Conservation (phyloP, 2,113 vertebrate species). For the Microcebus ravelobensis region DNA sequence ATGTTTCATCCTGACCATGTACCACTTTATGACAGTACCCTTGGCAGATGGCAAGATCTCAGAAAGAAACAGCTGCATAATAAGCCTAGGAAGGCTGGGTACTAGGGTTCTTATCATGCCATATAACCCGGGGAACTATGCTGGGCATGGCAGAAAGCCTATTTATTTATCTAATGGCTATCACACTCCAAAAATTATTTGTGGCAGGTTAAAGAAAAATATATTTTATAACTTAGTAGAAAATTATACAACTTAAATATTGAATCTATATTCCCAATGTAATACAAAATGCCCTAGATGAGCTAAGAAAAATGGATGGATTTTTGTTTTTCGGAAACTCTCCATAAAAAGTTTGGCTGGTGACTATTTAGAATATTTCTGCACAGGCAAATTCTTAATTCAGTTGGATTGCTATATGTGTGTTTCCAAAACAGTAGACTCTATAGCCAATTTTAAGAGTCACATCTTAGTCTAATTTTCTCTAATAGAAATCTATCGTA, state of each 20-base stretch:
- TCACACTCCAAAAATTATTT: background rate
- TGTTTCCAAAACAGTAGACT: background rate
- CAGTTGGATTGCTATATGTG: background rate
- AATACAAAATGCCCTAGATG: background rate
- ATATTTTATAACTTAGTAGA: background rate
- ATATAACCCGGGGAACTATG: background rate
- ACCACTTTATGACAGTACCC: background rate
- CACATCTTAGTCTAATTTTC: slow-evolving; percentile 10
- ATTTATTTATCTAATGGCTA: background rate
- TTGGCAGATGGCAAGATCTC: background rate
- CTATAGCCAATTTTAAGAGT: background rate
- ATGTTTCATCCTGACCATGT: background rate
- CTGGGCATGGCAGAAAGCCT: accelerated
- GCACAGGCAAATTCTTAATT: background rate
- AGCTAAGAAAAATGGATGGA: background rate
- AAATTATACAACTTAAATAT: background rate
- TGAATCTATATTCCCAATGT: background rate
- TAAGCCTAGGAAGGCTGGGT: background rate
- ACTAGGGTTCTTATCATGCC: background rate
- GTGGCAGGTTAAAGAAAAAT: background rate
- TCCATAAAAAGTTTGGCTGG: background rate
- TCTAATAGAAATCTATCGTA: slow-evolving; percentile 33
- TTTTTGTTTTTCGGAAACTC: background rate
- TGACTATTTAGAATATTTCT: background rate
- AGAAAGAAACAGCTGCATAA: background rate